Evolutionary conservation across 2,888 invertebrate species (phyloP), one percentile per base, ranked within the genome.

Genomic region (Lasioglossum pauxillum): DNA sequence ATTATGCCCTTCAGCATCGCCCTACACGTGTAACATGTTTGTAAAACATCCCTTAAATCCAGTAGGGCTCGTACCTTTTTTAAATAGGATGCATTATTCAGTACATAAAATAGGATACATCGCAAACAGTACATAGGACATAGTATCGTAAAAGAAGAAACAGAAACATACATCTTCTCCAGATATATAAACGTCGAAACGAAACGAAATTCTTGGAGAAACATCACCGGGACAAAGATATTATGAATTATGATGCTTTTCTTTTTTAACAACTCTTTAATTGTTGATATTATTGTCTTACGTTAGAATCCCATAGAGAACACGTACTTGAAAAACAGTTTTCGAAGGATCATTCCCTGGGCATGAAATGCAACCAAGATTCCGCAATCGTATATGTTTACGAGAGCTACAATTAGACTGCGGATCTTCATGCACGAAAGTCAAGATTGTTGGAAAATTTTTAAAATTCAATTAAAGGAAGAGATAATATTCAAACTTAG

Each of bases 241-340:
- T 72, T 72, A 76, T 75, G 69, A 69, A 79, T 75, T 80, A 75
- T 74, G 67, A 71, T 84, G 76, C 81, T 82, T 80, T 84, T 78
- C 83, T 82, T 77, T 84, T 78, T 84, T 81, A 79, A 73, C 79
- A 69, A 60, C 67, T 49, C 73, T 85, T 85, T 74, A 84, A 83
- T 78, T 88, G 81, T 78, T 85, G 77, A 82, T 90, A 90, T 90
- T 90, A 90, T 90, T 90, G 88, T 90, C 90, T 78, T 81, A 82
- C 78, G 83, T 71, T 88, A 86, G 82, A 75, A 85, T 87, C 35
- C 74, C 78, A 85, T 75, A 49, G 76, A 81, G 80, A 80, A 88
- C 75, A 78, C 86, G 79, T 81, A 72, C n/a, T 72, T 79, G 53
- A 31, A n/a, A 76, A 82, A 87, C 69, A 64, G 75, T 74, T 64